Evolutionary conservation across 2,113 vertebrate species (phyloP).

Genomic region (Regulus satrapa): DNA sequence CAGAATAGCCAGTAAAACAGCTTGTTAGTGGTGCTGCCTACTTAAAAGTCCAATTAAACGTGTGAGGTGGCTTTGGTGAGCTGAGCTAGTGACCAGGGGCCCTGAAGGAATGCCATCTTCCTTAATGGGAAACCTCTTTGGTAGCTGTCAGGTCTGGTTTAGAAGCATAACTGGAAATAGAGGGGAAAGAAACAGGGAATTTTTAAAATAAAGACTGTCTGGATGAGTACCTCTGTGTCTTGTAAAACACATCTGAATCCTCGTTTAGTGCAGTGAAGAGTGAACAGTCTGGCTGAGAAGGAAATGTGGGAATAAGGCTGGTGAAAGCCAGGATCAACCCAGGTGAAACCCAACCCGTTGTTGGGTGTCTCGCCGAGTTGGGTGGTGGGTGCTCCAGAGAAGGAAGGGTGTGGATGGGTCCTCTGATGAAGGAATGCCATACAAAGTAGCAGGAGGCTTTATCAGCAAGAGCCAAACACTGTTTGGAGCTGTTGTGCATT

Average conservation of each 20-base stretch:
- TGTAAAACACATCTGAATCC: neutral
- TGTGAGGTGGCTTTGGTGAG: rapidly evolving
- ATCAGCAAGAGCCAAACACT: neutral
- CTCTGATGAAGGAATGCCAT: neutral
- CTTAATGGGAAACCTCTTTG: neutral
- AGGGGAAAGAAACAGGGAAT: neutral
- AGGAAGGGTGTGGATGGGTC: neutral
- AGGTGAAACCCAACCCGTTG: too few species aligned
- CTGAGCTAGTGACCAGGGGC: neutral
- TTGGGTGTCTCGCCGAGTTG: neutral
- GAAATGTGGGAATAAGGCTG: neutral
- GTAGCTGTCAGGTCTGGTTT: neutral
- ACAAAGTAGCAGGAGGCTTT: neutral
- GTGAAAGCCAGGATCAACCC: neutral
- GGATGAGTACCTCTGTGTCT: neutral
- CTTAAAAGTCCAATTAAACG: neutral
- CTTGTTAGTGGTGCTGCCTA: neutral
- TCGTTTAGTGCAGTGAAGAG: neutral
- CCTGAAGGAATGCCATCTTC: neutral
- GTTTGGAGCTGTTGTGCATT: rapidly evolving
- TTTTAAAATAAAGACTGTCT: neutral
- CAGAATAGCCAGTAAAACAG: neutral
- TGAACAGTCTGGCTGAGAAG: neutral
- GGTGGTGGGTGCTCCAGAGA: neutral
- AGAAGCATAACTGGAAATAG: neutral